phyloP scores from a whole-genome alignment of 2,113 vertebrate species.

The Crotophaga sulcirostris region DNA sequence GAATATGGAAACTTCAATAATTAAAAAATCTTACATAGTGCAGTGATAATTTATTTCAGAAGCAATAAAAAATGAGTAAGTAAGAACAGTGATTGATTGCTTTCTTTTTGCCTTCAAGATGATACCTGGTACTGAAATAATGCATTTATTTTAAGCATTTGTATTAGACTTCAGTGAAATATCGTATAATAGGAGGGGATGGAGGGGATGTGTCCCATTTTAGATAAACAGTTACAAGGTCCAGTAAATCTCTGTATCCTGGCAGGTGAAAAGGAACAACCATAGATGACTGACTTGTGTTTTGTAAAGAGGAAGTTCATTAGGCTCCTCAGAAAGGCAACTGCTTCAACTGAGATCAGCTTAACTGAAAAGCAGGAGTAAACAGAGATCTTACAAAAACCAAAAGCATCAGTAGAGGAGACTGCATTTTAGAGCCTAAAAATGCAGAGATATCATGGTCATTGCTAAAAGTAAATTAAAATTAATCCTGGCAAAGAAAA shows the following conservation, averaged over 20 bases:
- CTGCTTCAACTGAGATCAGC: background rate
- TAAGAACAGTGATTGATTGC: background rate
- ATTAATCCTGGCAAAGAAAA: background rate
- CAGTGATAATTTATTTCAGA: background rate
- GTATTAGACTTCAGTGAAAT: background rate
- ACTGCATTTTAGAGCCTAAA: background rate
- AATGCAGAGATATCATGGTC: accelerated
- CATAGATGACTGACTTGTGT: background rate
- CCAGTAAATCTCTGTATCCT: background rate
- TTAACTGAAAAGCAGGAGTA: background rate
- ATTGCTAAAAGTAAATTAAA: background rate
- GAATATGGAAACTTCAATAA: background rate
- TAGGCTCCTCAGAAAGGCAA: background rate
- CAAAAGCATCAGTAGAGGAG: background rate
- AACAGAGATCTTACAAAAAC: background rate
- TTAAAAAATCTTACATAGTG: background rate
- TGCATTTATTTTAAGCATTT: background rate
- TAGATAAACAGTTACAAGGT: background rate
- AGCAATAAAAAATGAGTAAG: background rate
- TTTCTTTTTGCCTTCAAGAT: background rate
- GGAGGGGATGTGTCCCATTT: background rate
- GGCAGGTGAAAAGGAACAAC: background rate
- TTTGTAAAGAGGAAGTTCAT: background rate
- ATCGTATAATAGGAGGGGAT: background rate
- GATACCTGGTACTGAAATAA: background rate